Conservation (phyloP, 2,797 vertebrate genomes). For the Apogon hyalosoma region DNA sequence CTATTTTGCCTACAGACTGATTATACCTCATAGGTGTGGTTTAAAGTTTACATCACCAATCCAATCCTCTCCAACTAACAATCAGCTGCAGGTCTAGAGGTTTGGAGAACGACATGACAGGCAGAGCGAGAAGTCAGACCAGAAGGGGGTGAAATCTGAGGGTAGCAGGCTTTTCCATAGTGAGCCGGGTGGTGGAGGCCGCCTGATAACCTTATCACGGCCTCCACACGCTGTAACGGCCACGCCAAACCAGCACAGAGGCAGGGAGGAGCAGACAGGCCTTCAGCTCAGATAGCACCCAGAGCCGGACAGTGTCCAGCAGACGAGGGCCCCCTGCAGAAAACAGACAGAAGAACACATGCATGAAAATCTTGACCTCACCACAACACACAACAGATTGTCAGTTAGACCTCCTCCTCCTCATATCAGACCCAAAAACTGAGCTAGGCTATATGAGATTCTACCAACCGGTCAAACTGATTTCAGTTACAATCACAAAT, state of each 20-base stretch:
- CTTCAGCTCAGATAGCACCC: constrained; percentile 83
- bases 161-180: constrained; percentile 54
- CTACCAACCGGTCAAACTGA: background rate
- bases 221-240: constrained; percentile 88
- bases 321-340: constrained; percentile 44
- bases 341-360: constrained; percentile 30
- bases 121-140: constrained; percentile 40
- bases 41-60: constrained; percentile 18
- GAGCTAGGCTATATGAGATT: constrained; percentile 46
- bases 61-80: constrained; percentile 46
- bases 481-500: too few relatives aligned
- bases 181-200: constrained; percentile 73
- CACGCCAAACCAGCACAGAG: constrained; percentile 53
- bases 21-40: constrained; percentile 4
- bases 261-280: constrained; percentile 73
- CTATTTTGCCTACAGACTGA: constrained; percentile 39
- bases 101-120: constrained; percentile 18
- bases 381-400: constrained; percentile 79
- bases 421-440: constrained; percentile 32
- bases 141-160: constrained; percentile 54
- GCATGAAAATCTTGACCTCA: constrained; percentile 51
- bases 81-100: constrained; percentile 31
- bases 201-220: constrained; percentile 92
- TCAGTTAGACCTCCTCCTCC: constrained; percentile 65
- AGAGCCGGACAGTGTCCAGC: constrained; percentile 78